Percentiles rank a stretch among this genome's conserved stretches.
These are phyloP conservation scores for Melinopterus prodromus DNA, from an alignment of 2,888 invertebrate species.

Conservation along the genomic window DNA sequence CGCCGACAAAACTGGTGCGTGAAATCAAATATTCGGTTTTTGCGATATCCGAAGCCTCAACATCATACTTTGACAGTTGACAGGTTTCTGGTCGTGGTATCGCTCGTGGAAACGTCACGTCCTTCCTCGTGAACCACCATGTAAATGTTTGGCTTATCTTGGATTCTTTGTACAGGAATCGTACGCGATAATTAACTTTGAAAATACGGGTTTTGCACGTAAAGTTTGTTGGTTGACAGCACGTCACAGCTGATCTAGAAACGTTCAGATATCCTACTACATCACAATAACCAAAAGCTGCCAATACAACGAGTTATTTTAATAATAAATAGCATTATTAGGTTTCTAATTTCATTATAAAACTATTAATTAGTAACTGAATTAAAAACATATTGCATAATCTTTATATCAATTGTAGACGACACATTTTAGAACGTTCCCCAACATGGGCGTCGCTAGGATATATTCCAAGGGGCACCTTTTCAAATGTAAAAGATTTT, in stretches of 20 bases:
- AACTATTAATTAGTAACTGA: constrained; percentile 13
- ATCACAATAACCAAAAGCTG: neutral
- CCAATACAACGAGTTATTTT: neutral
- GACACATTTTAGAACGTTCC: neutral
- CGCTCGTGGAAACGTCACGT: neutral
- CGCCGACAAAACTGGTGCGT: neutral
- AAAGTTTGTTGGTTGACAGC: neutral
- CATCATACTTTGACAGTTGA: constrained; percentile 43
- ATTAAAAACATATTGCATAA: neutral
- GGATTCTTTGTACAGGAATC: neutral
- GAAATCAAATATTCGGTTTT: neutral
- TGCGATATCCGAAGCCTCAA: neutral
- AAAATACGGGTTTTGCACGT: constrained; percentile 12
- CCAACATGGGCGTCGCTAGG: too few species aligned
- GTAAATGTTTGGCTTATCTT: neutral
- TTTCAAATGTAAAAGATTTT: too few species aligned
- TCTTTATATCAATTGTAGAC: neutral
- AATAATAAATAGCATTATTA: neutral
- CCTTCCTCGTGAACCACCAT: neutral
- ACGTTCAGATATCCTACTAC: constrained; percentile 25
- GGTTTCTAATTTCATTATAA: neutral
- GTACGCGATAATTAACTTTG: neutral
- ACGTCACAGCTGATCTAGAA: constrained; percentile 34
- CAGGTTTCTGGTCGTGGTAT: constrained; percentile 27
- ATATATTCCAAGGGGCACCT: too few species aligned